Conservation (phyloP, 2,797 vertebrate species). For the Chelon labrosus region DNA sequence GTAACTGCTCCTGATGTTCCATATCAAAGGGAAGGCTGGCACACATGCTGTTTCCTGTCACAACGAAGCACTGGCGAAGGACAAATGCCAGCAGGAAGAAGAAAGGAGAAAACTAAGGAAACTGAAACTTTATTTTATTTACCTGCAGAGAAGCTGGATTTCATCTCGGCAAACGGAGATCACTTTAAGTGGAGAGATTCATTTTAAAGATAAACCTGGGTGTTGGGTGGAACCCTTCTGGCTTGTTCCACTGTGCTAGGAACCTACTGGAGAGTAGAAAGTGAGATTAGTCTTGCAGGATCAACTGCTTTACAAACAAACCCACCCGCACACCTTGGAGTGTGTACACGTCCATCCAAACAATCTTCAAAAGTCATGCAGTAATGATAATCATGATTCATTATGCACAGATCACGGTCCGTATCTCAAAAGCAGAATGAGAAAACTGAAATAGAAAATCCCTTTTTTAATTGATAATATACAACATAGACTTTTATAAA, state of each 20-base stretch:
- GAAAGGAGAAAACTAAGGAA: constrained; percentile 17
- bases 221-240: background rate
- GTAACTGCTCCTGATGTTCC: constrained; percentile 67
- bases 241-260: constrained; percentile 19
- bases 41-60: constrained; percentile 68
- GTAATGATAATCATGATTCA: constrained; percentile 12
- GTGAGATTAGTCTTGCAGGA: constrained; percentile 56
- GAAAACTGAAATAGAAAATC: background rate
- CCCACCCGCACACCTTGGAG: constrained; percentile 12
- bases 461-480: too few species aligned
- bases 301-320: constrained; percentile 31
- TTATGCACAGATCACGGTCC: constrained; percentile 3
- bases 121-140: constrained; percentile 18
- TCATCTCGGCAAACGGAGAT: background rate
- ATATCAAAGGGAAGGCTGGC: constrained; percentile 69
- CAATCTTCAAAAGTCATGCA: constrained; percentile 36
- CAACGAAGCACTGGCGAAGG: constrained; percentile 37
- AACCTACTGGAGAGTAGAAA: constrained; percentile 38
- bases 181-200: background rate
- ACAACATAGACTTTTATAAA: too few species aligned
- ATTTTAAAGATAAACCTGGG: background rate
- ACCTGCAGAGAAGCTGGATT: constrained; percentile 18
- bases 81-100: constrained; percentile 47
- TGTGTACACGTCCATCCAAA: constrained; percentile 11
- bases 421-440: background rate